A percentile compares a stretch with the other conserved stretches of the same genome.
phyloP scores from a whole-genome alignment of 2,797 vertebrate genomes.

The Danio jaintianensis region DNA sequence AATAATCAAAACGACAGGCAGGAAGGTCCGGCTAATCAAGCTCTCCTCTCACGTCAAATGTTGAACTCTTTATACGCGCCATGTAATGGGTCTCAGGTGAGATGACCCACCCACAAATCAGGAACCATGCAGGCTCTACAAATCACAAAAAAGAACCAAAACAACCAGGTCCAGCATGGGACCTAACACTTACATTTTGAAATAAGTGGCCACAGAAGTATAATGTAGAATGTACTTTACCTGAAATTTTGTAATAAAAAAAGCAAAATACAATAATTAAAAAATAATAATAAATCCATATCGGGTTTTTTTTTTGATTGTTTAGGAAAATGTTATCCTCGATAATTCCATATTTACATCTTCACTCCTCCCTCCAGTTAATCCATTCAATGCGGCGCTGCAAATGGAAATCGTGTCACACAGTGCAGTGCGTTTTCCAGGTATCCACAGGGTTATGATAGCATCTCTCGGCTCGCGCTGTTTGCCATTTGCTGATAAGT shows the following conservation, averaged over 20 bases:
- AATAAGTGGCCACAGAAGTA: too few species aligned
- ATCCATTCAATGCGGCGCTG: slow-evolving; percentile 4
- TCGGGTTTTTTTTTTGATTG: not conserved
- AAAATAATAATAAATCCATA: not conserved
- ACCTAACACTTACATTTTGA: too few species aligned
- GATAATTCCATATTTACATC: slow-evolving; percentile 40
- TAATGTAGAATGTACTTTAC: too few species aligned
- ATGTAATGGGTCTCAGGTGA: too few species aligned
- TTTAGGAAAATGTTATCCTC: slow-evolving; percentile 3
- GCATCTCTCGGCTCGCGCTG: slow-evolving; percentile 39
- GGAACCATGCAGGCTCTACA: too few species aligned
- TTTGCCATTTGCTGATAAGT: slow-evolving; percentile 48
- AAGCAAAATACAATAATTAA: not conserved
- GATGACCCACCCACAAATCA: too few species aligned
- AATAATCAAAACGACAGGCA: too few species aligned
- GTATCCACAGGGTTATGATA: slow-evolving; percentile 41
- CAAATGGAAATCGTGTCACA: slow-evolving; percentile 47
- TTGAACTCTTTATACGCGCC: too few species aligned
- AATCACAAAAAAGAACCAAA: too few species aligned
- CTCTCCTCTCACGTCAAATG: too few species aligned
- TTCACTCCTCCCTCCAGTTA: slow-evolving; percentile 14
- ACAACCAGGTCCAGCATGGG: too few species aligned
- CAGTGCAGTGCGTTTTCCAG: slow-evolving; percentile 30
- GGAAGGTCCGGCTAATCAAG: too few species aligned
- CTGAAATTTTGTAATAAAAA: not conserved